phyloP scores from a whole-genome alignment of 2,888 invertebrate genomes.

The Monochamus alternatus region DNA sequence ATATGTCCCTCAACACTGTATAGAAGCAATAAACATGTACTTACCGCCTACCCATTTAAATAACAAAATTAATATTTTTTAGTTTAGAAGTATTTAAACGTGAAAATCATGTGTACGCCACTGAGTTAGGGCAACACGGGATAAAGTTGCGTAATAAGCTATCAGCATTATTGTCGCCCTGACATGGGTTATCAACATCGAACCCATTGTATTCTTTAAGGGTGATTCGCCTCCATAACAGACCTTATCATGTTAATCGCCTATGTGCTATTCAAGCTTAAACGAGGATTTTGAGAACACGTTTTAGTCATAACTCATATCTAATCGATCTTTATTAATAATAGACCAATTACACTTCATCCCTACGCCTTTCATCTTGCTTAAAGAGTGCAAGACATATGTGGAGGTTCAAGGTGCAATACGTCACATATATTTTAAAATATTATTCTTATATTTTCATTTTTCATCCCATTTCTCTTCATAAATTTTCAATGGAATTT shows the following conservation, averaged over 20 bases:
- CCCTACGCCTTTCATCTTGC: neutral
- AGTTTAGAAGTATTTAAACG: too few species aligned
- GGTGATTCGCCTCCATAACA: conserved; percentile 53
- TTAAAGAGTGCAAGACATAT: too few species aligned
- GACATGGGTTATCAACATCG: conserved; percentile 59
- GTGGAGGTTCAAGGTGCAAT: too few species aligned
- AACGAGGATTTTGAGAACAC: conserved; percentile 47
- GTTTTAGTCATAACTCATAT: conserved; percentile 42
- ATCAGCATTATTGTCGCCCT: conserved; percentile 54
- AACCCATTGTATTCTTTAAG: conserved; percentile 57
- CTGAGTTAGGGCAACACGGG: conserved; percentile 26
- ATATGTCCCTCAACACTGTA: too few species aligned
- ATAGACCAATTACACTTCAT: conserved; percentile 47
- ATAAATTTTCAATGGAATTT: too few species aligned
- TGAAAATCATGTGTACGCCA: conserved; percentile 26
- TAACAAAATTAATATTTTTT: conserved; percentile 2
- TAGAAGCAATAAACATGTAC: too few species aligned
- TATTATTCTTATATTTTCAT: too few species aligned
- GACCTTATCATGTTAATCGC: conserved; percentile 61
- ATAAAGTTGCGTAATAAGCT: conserved; percentile 49
- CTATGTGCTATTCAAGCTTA: conserved; percentile 60
- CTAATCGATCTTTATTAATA: conserved; percentile 50
- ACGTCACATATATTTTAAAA: too few species aligned
- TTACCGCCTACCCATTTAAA: too few species aligned
- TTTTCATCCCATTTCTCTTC: too few species aligned